These are phyloP conservation scores for Onychostoma macrolepis DNA, from an alignment of 2,113 vertebrate genomes.

Conservation along the genomic window DNA sequence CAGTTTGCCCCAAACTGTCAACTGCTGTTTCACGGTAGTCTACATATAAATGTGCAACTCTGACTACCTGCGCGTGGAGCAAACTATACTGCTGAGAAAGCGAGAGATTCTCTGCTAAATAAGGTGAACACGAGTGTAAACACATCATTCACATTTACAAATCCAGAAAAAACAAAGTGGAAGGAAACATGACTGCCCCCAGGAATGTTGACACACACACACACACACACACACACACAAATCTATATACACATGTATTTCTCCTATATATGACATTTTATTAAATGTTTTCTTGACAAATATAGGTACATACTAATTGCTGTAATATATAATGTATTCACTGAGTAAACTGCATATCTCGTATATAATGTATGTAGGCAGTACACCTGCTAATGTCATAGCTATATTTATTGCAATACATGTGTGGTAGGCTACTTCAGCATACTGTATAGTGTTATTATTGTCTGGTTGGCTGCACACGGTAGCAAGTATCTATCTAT, in stretches of 20 bases:
- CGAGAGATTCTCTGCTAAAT: not conserved
- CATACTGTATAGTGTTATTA: no score
- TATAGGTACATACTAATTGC: not conserved
- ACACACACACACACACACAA: not conserved
- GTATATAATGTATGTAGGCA: not conserved
- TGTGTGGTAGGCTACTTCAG: not conserved
- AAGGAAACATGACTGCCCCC: not conserved
- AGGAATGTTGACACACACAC: not conserved
- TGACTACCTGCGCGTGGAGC: not conserved
- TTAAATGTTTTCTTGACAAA: not conserved
- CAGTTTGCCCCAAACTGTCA: not conserved
- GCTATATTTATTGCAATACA: not conserved
- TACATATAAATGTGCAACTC: not conserved
- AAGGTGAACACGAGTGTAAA: not conserved
- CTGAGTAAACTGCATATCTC: not conserved
- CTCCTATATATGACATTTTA: not conserved
- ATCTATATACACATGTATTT: not conserved
- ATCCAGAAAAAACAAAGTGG: not conserved
- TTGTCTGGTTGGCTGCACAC: not conserved
- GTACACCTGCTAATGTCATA: not conserved
- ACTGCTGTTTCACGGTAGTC: not conserved
- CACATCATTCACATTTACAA: constrained; percentile 13
- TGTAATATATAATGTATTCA: not conserved
- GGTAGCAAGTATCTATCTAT: not conserved
- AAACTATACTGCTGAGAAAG: not conserved